Evolutionary conservation across 2,113 vertebrate species (phyloP).

Genomic region (Gobius niger): DNA sequence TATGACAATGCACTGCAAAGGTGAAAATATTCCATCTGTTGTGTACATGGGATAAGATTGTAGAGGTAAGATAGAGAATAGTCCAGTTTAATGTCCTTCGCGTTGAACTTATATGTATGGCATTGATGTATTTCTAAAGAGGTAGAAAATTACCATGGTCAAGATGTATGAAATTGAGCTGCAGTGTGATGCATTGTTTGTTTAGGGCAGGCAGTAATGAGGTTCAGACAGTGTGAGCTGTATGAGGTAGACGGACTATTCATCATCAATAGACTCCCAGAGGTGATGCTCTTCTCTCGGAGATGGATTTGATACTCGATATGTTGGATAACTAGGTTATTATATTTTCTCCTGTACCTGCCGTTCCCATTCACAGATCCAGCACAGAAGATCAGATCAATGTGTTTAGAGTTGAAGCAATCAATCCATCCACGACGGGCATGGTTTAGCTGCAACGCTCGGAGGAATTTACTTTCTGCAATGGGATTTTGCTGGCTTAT

Average conservation of each 20-base stretch:
- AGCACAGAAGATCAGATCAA: conserved; percentile 24
- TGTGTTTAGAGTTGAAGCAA: conserved; percentile 24
- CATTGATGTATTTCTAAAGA: conserved; percentile 68
- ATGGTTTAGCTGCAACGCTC: background rate
- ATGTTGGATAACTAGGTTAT: conserved; percentile 58
- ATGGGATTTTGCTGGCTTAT: background rate
- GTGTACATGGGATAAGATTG: background rate
- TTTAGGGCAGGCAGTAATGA: conserved; percentile 67
- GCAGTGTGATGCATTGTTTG: conserved; percentile 74
- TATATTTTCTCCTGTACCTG: conserved; percentile 40
- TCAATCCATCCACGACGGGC: background rate
- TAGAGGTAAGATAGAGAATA: conserved; percentile 13
- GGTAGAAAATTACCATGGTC: conserved; percentile 63
- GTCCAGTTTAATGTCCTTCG: conserved; percentile 23
- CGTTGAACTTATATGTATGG: conserved; percentile 48
- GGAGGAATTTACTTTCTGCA: conserved; percentile 1
- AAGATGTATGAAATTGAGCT: conserved; percentile 74
- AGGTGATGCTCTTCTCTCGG: conserved; percentile 57
- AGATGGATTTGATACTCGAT: conserved; percentile 46
- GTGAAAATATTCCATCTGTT: background rate
- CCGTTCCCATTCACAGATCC: conserved; percentile 28
- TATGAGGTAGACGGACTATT: conserved; percentile 58
- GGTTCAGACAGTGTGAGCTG: conserved; percentile 67
- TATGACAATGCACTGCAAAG: background rate
- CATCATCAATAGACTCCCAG: conserved; percentile 60